Evolutionary conservation across 2,888 invertebrate genomes (phyloP).

Genomic region (Meiosimyza decipiens): DNA sequence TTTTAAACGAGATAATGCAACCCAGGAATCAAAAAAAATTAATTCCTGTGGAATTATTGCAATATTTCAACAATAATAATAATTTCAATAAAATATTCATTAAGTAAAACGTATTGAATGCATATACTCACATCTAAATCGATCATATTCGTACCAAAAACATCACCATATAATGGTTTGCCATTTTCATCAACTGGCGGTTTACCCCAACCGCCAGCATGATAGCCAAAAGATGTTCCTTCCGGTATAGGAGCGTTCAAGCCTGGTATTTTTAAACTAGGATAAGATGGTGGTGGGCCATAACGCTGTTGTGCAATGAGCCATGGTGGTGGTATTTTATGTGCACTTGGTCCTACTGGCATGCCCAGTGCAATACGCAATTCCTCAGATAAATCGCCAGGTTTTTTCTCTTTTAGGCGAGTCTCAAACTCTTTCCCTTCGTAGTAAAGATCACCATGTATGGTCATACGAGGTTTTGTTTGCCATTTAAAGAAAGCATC

Average conservation of each 20-base stretch:
- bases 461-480: constrained; percentile 98
- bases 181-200: constrained; percentile 99
- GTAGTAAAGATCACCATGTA: constrained; percentile 98
- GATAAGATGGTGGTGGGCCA: constrained; percentile 99
- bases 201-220: constrained; percentile 99
- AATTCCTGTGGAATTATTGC: too few relatives aligned
- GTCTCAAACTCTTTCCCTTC: constrained; percentile 99
- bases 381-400: constrained; percentile 96
- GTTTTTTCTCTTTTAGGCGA: constrained; percentile 96
- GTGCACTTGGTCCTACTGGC: constrained; percentile 95
- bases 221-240: constrained; percentile 97
- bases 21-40: too few relatives aligned
- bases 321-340: constrained; percentile 94
- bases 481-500: constrained; percentile 99
- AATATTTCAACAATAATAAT: too few relatives aligned
- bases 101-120: neutral
- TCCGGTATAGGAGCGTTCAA: constrained; percentile 98
- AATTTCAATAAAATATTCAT: neutral
- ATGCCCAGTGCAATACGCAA: constrained; percentile 96
- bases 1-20: too few relatives aligned
- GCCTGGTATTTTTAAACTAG: constrained; percentile 97
- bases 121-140: constrained; percentile 74
- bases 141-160: constrained; percentile 87
- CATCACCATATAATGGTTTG: constrained; percentile 97
- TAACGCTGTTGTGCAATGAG: constrained; percentile 78